Conservation (phyloP, 2,888 invertebrate genomes). For the Pollenia amentaria region DNA sequence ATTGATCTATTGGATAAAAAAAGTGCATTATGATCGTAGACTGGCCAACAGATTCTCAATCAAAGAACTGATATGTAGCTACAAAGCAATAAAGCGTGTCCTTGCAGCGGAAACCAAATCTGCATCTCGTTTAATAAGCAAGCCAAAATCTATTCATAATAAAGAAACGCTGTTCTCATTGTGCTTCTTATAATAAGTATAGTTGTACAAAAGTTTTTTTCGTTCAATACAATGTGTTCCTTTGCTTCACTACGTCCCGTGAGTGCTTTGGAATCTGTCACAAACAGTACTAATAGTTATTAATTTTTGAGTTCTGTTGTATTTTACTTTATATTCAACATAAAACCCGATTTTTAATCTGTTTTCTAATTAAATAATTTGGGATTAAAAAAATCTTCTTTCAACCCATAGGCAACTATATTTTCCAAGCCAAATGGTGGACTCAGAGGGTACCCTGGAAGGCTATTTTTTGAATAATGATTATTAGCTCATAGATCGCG, state of each 20-base stretch:
- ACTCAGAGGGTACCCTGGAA: not conserved
- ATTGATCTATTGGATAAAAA: too few species aligned
- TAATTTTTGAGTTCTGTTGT: too few species aligned
- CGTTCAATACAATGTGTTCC: not conserved
- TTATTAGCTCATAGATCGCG: not conserved
- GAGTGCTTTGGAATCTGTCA: constrained; percentile 4
- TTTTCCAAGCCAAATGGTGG: constrained; percentile 5
- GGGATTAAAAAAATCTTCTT: not conserved
- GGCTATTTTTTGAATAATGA: not conserved
- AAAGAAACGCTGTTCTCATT: not conserved
- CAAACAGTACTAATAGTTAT: too few species aligned
- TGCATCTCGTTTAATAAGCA: too few species aligned
- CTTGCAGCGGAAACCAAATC: too few species aligned
- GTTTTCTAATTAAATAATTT: too few species aligned
- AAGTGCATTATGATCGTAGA: too few species aligned
- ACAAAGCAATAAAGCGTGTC: too few species aligned
- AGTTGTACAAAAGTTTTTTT: too few species aligned
- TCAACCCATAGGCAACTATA: constrained; percentile 14
- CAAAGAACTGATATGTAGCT: too few species aligned
- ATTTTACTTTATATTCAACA: not conserved
- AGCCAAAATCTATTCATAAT: not conserved
- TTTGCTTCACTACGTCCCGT: not conserved
- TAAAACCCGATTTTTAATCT: not conserved
- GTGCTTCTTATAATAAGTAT: too few species aligned
- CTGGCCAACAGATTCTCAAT: too few species aligned